Evolutionary conservation across 2,797 vertebrate species (phyloP).

Genomic region (Ctenopoma kingsleyae): DNA sequence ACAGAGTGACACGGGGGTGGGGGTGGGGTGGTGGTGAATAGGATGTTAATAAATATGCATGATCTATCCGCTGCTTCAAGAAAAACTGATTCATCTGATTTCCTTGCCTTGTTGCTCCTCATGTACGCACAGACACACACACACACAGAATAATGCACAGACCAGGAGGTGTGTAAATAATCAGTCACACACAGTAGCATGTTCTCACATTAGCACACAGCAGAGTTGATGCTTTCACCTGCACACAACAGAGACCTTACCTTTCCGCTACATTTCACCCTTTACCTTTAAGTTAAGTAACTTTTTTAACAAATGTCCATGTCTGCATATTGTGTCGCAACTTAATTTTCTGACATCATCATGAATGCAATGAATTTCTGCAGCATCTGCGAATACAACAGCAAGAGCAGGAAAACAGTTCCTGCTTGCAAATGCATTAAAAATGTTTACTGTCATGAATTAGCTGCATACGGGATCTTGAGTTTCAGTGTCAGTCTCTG

Average conservation of each 20-base stretch:
- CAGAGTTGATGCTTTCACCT: not conserved
- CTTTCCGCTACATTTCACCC: not conserved
- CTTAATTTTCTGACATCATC: too few species aligned
- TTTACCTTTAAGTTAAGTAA: too few species aligned
- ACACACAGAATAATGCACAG: constrained; percentile 13
- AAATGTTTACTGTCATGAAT: not conserved
- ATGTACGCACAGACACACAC: constrained; percentile 18
- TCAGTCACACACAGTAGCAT: constrained; percentile 7
- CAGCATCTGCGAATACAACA: too few species aligned
- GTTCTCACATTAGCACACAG: constrained; percentile 11
- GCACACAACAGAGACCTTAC: not conserved
- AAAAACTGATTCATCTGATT: constrained; percentile 75
- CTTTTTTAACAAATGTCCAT: too few species aligned
- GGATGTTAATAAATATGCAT: constrained; percentile 71
- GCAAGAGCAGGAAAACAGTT: too few species aligned
- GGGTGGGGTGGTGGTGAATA: not conserved
- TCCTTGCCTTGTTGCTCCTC: constrained; percentile 5
- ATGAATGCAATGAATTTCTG: too few species aligned
- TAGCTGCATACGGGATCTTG: not conserved
- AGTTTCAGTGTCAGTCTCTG: not conserved
- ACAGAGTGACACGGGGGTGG: constrained; percentile 36
- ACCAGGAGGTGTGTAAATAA: constrained; percentile 3
- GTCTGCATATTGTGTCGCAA: too few species aligned
- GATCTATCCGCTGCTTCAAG: constrained; percentile 67
- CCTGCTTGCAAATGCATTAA: too few species aligned